Percentiles rank a stretch among this genome's conserved stretches.
These are phyloP conservation scores for Arenaria interpres DNA, from an alignment of 2,113 vertebrate species.

Conservation along the genomic window DNA sequence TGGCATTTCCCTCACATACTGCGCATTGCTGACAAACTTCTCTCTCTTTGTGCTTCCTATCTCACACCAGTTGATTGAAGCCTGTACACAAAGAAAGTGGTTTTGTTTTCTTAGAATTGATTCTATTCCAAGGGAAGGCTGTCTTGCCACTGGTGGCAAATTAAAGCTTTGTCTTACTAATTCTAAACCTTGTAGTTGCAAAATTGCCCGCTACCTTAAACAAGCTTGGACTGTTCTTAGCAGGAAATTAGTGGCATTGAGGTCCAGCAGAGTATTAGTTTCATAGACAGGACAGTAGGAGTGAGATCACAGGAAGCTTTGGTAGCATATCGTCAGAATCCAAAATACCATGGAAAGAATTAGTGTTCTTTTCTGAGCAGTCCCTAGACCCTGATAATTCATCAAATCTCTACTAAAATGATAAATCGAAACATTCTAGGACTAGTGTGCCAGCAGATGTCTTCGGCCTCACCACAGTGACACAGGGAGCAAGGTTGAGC, in stretches of 20 bases:
- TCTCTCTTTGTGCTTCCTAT: slow-evolving; percentile 38
- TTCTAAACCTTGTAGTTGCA: neutral
- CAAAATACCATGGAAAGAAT: neutral
- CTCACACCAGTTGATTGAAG: slow-evolving; percentile 36
- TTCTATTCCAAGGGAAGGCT: neutral
- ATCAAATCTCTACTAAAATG: neutral
- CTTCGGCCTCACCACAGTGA: neutral
- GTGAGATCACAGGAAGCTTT: neutral
- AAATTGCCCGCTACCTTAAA: neutral
- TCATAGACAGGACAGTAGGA: neutral
- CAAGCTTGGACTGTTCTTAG: neutral
- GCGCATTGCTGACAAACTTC: slow-evolving; percentile 37
- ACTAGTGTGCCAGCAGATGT: neutral
- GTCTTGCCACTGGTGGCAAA: neutral
- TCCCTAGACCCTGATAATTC: neutral
- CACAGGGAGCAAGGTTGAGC: neutral
- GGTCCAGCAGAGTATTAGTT: neutral
- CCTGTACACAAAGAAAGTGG: neutral
- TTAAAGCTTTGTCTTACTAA: neutral
- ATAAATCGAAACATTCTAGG: neutral
- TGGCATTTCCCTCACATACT: slow-evolving; percentile 45
- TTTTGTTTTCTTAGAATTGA: neutral
- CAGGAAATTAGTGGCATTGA: neutral
- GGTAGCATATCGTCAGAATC: neutral
- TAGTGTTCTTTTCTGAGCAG: neutral